Evolutionary conservation across 2,888 invertebrate species (phyloP), one percentile per base, ranked within the genome.

Genomic region (Hypomecis atomaria): DNA sequence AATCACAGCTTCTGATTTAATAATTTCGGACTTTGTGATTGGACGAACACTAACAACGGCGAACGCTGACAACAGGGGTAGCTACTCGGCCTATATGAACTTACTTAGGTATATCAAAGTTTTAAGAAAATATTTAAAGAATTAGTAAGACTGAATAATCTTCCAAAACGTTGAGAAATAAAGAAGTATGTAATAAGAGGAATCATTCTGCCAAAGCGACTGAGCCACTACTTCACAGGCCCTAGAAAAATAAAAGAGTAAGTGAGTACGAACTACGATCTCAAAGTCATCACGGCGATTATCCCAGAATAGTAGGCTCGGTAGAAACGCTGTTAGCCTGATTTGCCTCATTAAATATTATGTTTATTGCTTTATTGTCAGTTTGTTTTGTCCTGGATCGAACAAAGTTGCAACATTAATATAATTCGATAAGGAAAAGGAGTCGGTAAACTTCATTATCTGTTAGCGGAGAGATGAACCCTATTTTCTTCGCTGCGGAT

Each of bases 361-460:
- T 62, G 59, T 70, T 75, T 73, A 67, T 70, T 62, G 34, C 64
- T 66, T 52, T 67, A 69, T 66, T 71, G 69, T 67, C 65, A 67
- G 63, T 71, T 75, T 74, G 72, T 73, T 70, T 65, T 71, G 67
- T 57, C 62, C 72, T 67, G 62, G 65, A 73, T 72, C 68, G 67
- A 53, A 33, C 40, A 65, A 74, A 75, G 66, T 73, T 70, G 50
- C 56, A 57, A 64, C 50, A 63, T 66, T 65, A 64, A 44, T 65
- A 44, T 65, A 53, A 57, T 65, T 60, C 65, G 55, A 58, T 62
- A 40, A 54, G 59, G 62, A 59, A 66, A 65, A 71, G 66, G 62
- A 62, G 33, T 58, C 56, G 56, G 43, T n/a, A 56, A 65, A 60
- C 57, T 65, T 57, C 57, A 54, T 65, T 61, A 65, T 54, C 49